Conservation (phyloP, 2,113 vertebrate species). For the Apteryx mantelli region DNA sequence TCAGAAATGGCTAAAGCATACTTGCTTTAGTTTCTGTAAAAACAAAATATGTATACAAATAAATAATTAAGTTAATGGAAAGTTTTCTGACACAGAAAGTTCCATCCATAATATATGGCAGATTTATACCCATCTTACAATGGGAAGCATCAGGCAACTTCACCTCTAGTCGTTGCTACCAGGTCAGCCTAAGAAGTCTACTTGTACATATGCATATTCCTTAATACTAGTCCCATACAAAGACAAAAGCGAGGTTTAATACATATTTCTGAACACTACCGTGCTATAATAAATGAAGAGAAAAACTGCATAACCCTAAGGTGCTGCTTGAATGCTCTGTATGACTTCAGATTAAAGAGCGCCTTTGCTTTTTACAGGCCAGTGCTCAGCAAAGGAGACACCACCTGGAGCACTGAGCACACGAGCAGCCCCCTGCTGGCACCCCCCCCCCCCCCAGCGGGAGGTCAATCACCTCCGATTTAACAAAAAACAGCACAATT, state of each 20-base stretch:
- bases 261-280: fast-evolving
- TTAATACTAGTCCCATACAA: fast-evolving
- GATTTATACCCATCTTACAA: fast-evolving
- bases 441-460: not conserved
- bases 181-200: not conserved
- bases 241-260: not conserved
- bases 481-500: not conserved
- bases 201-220: fast-evolving
- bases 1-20: not conserved
- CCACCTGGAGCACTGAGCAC: fast-evolving
- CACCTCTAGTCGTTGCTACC: fast-evolving
- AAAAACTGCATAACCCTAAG: fast-evolving
- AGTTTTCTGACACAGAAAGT: not conserved
- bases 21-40: not conserved
- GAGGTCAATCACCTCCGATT: too few species aligned
- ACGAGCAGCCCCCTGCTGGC: not conserved
- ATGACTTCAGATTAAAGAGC: not conserved
- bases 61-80: not conserved
- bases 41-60: fast-evolving
- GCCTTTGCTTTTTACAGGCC: not conserved
- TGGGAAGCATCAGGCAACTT: not conserved
- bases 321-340: fast-evolving
- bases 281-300: fast-evolving
- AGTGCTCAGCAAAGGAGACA: not conserved
- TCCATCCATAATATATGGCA: not conserved